These are phyloP conservation scores for Aurelia sp. DNA, from an alignment of 30 jellyfish, hydroid and myxozoan species.

Conservation along the genomic window DNA sequence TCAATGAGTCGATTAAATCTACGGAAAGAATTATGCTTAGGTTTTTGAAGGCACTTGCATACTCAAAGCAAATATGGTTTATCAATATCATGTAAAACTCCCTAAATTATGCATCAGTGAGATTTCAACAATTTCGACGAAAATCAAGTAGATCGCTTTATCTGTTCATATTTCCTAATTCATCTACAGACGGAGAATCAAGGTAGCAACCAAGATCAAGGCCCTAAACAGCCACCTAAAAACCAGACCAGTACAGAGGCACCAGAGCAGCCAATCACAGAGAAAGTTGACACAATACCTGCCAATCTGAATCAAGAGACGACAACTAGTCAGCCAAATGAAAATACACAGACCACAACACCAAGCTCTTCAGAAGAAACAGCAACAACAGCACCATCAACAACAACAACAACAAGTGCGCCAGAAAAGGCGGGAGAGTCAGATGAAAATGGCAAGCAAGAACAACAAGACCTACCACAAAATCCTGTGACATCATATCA, in stretches of 20 bases:
- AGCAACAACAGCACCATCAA: constrained; percentile 18
- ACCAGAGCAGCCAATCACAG: constrained; percentile 72
- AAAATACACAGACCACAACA: constrained; percentile 23
- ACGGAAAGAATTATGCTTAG: too few relatives aligned
- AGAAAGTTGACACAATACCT: constrained; percentile 35
- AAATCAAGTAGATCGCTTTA: too few relatives aligned
- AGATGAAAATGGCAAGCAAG: not conserved
- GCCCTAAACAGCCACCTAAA: constrained; percentile 28
- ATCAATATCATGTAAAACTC: too few relatives aligned
- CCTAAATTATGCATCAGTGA: too few relatives aligned
- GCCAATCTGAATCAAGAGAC: constrained; percentile 39
- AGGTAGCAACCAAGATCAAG: not conserved
- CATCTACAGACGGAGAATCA: constrained; percentile 3
- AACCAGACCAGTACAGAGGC: constrained; percentile 38
- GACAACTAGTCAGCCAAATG: not conserved
- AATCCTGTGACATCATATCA: constrained; percentile 4
- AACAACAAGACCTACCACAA: constrained; percentile 12
- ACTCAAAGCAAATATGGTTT: too few relatives aligned
- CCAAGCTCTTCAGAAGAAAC: not conserved
- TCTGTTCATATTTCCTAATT: not conserved
- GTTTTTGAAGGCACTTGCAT: too few relatives aligned
- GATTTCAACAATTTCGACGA: too few relatives aligned
- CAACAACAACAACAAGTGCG: not conserved
- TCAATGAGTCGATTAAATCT: too few relatives aligned
- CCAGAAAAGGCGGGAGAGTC: not conserved